These are phyloP conservation scores for Augiades crinisus DNA, from an alignment of 2,888 invertebrate species.

Conservation along the genomic window DNA sequence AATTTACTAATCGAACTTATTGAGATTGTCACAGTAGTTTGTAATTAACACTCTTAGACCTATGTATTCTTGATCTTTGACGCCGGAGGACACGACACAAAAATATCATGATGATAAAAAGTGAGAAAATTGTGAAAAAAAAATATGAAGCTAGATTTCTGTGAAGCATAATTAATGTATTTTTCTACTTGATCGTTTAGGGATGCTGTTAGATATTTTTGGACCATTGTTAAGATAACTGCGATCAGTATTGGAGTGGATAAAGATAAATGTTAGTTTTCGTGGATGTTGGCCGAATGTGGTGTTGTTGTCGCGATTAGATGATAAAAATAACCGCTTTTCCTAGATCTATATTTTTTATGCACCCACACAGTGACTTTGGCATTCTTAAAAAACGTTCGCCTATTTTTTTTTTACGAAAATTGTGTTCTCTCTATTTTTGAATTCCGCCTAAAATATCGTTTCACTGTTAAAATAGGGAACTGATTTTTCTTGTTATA, in stretches of 20 bases:
- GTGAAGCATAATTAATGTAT: constrained; percentile 73
- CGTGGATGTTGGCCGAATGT: constrained; percentile 57
- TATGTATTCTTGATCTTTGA: constrained; percentile 52
- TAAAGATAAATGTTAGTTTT: constrained; percentile 62
- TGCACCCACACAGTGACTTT: constrained; percentile 38
- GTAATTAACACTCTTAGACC: constrained; percentile 75
- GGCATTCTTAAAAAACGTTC: constrained; percentile 11
- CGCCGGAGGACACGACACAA: constrained; percentile 50
- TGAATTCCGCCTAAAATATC: constrained; percentile 23
- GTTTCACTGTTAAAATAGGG: constrained; percentile 2
- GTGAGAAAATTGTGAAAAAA: constrained; percentile 51
- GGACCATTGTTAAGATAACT: constrained; percentile 79
- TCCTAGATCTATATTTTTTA: constrained; percentile 56
- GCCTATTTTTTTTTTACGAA: background rate
- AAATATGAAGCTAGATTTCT: constrained; percentile 64
- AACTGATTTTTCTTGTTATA: background rate
- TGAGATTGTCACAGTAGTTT: constrained; percentile 71
- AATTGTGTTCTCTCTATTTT: constrained; percentile 17
- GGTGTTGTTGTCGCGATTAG: constrained; percentile 58
- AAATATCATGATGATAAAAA: constrained; percentile 45
- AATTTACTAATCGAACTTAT: constrained; percentile 52
- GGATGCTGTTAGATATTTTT: constrained; percentile 79
- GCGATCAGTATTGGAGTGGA: constrained; percentile 72
- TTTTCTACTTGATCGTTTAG: constrained; percentile 80
- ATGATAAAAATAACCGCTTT: constrained; percentile 47